Evolutionary conservation across 2,797 vertebrate genomes (phyloP), one percentile per base, ranked within the genome.

Genomic region (Falco berigora): DNA sequence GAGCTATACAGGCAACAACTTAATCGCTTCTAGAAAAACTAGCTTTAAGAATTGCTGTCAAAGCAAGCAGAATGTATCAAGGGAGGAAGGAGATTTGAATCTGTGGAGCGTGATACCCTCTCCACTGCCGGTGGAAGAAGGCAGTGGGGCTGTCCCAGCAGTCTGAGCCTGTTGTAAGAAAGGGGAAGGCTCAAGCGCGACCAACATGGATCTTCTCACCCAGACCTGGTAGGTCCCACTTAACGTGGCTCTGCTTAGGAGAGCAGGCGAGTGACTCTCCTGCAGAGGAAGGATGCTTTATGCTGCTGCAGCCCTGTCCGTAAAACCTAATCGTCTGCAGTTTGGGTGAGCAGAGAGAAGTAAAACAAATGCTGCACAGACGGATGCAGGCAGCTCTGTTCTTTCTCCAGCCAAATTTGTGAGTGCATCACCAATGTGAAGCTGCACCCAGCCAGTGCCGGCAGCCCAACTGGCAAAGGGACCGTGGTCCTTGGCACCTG

Each of bases 401-500:
- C 34, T 55, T 55, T 30, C 55, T 30, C n/a, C 40, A 34, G 55
- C 71, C 12, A 8, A n/a, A 40, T 40, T 14, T 40, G 40, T 4
- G 4, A 2, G 8, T 14, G 36, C 6, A 2, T 38, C 2, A 8
- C 38, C 1, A 2, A 10, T 13, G 50, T 1, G 25, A 44, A 32
- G 67, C 59, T 58, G 52, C 38, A 10, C 7, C 10, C 44, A 71
- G 50, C 8, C 23, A 2, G 38, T 47, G 69, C 52, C 23, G 1
- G 2, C 2, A 8, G 59, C 44, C n/a, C 0, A 1, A 10, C 17
- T 5, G 1, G 36, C 47, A 30, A 67, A 24, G 69, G 53, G 40
- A 15, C 8, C 2, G 0, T 6, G 20, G 69, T 28, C 62, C 38
- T 46, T 0, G 2, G 38, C 3, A 1, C 36, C 50, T 27, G 69